A percentile compares a stretch with the other conserved stretches of the same genome.
These are phyloP conservation scores for Lasioglossum figueresi DNA, from an alignment of 2,888 invertebrate species.

Conservation along the genomic window DNA sequence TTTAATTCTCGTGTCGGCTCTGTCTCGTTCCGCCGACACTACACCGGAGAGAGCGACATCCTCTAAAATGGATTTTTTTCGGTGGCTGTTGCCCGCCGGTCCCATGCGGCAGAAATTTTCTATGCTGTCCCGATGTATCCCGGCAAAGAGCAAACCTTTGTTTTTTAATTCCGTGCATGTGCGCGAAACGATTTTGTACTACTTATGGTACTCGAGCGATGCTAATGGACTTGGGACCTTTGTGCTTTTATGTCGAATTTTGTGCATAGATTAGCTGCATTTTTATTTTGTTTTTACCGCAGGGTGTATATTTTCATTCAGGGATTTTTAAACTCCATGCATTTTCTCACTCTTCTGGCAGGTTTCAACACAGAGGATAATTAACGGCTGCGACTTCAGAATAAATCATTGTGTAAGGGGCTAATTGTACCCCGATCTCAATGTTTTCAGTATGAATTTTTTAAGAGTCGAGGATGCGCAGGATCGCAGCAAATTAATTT, in stretches of 20 bases:
- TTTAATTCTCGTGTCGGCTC: slow-evolving; percentile 33
- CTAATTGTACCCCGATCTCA: not conserved
- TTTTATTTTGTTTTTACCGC: not conserved
- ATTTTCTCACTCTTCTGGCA: not conserved
- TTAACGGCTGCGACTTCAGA: not conserved
- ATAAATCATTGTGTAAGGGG: not conserved
- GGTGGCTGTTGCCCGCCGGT: not conserved
- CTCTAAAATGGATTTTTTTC: not conserved
- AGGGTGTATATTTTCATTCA: not conserved
- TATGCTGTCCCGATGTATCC: not conserved
- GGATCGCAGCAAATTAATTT: not conserved
- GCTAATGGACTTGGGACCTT: not conserved
- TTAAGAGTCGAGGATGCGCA: not conserved
- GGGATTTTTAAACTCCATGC: not conserved
- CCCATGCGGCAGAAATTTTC: not conserved
- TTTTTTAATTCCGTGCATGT: not conserved
- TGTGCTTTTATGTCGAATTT: not conserved
- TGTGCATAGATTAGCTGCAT: not conserved
- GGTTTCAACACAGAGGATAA: not conserved
- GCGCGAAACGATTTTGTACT: not conserved
- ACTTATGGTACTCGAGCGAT: not conserved
- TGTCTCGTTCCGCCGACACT: not conserved
- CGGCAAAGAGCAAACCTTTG: not conserved
- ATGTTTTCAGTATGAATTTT: not conserved
- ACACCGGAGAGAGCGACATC: not conserved